A percentile compares a stretch with the other conserved stretches of the same genome.
These are phyloP conservation scores for Subacronicta megacephala DNA, from an alignment of 2,888 invertebrate species.

Conservation along the genomic window DNA sequence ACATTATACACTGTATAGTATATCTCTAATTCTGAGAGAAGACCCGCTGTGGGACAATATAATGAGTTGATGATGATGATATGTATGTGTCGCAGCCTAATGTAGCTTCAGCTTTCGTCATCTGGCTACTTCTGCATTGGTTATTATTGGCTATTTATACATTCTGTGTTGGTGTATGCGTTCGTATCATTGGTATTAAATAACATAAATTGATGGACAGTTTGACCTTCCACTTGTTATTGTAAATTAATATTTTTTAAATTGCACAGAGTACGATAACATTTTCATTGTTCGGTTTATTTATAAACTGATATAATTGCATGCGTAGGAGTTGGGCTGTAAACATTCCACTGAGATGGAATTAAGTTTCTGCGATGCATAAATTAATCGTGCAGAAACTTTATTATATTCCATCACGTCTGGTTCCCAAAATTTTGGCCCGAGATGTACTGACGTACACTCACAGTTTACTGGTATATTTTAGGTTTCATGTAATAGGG, in stretches of 20 bases:
- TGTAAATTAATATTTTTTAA: slow-evolving; percentile 40
- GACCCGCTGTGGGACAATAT: too few relatives aligned
- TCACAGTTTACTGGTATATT: too few relatives aligned
- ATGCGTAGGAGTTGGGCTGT: slow-evolving; percentile 20
- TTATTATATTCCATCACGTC: too few relatives aligned
- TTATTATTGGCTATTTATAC: slow-evolving; percentile 9
- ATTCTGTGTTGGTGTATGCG: slow-evolving; percentile 38
- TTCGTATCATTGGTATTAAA: slow-evolving; percentile 38
- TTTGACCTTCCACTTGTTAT: slow-evolving; percentile 47
- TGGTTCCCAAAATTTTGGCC: too few relatives aligned
- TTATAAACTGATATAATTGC: slow-evolving; percentile 6
- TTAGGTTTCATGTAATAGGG: too few relatives aligned
- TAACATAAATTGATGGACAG: slow-evolving; percentile 41
- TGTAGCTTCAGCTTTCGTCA: background rate
- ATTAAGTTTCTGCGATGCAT: slow-evolving; percentile 9
- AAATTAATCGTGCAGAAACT: background rate
- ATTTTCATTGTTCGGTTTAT: slow-evolving; percentile 29
- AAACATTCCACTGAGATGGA: slow-evolving; percentile 13
- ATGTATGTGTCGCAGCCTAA: slow-evolving; percentile 3
- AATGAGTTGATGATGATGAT: too few relatives aligned
- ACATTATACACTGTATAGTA: too few relatives aligned
- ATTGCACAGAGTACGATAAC: slow-evolving; percentile 26
- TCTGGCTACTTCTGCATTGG: slow-evolving; percentile 12
- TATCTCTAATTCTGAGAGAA: too few relatives aligned
- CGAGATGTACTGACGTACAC: too few relatives aligned